Base-by-base conservation (phyloP, 2,113 vertebrate species). In the Ciconia boyciana region DNA sequence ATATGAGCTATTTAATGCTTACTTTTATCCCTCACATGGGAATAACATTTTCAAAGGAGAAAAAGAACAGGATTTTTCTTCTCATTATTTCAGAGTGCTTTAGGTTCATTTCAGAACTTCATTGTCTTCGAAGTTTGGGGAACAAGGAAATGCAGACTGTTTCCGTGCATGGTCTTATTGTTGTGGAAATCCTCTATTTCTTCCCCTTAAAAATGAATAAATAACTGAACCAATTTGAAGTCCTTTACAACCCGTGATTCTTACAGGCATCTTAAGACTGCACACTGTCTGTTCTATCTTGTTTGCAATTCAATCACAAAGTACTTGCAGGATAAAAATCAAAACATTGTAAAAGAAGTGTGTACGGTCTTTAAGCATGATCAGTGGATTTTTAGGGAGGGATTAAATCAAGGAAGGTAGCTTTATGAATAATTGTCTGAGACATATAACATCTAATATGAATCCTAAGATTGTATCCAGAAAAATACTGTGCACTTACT, bases 1-100 rank as follows among this genome's bases (percentile, higher is more conserved):
- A 9, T 16, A 28, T 5, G 7, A 93, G 57, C 25, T 76, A 57
- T 39, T 90, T 83, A 91, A 77, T 55, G 26, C 31, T 94, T 72
- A 52, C 26, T 88, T 87, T 80, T 72, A 65, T 75, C 28, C 39
- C 43, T 80, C 89, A 68, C 71, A 61, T 13, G 60, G 65, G 82
- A 95, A 76, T 86, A 95, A 34, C 11, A 36, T 46, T 91, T 88
- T 94, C 68, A 90, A 87, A 83, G 64, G 62, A 88, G 44, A 41
- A 85, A 54, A 58, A 70, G 4, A 85, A 48, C 16, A 32, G 1
- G 2, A 52, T 86, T 79, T 93, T 95, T 72, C 51, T 89, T 91
- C 84, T 91, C 57, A 69, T 92, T 87, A 94, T 95, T 96, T 95
- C 77, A 84, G 52, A 87, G 18, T 61, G 44, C 36, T 92, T 92